A percentile compares a stretch with the other conserved stretches of the same genome.
phyloP scores from a whole-genome alignment of 1,140 invertebrate species.

The Paramacrobiotus metropolitanus region DNA sequence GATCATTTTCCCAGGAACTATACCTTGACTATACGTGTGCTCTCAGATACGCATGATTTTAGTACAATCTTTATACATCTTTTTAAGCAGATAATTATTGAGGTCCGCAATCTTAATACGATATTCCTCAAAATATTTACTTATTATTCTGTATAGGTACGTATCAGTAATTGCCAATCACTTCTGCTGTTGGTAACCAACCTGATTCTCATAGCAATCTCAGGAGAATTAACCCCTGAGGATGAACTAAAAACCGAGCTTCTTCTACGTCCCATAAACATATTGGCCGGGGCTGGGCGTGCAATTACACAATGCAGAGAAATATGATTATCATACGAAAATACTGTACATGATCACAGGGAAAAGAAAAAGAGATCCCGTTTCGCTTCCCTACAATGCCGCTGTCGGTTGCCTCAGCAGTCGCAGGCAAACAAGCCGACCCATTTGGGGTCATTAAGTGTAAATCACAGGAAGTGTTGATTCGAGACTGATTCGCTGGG shows the following conservation, averaged over 20 bases:
- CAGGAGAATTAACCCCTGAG: background rate
- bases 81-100: background rate
- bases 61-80: background rate
- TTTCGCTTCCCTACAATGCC: no score
- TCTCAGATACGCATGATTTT: background rate
- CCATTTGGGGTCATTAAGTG: no score
- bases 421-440: no score
- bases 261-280: constrained; percentile 5
- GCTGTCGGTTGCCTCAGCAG: no score
- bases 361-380: no score
- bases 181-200: background rate
- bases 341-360: no score
- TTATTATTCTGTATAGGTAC: background rate
- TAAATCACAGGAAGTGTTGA: no score
- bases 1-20: background rate
- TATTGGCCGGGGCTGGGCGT: no score
- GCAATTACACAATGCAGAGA: no score
- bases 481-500: no score
- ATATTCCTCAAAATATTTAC: background rate
- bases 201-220: background rate
- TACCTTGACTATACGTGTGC: background rate
- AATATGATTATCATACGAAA: no score
- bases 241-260: background rate
- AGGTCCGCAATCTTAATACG: background rate
- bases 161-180: background rate